Percentiles rank a stretch among this genome's conserved stretches.
phyloP scores from a whole-genome alignment of 2,797 vertebrate species.

The Myotis myotis region DNA sequence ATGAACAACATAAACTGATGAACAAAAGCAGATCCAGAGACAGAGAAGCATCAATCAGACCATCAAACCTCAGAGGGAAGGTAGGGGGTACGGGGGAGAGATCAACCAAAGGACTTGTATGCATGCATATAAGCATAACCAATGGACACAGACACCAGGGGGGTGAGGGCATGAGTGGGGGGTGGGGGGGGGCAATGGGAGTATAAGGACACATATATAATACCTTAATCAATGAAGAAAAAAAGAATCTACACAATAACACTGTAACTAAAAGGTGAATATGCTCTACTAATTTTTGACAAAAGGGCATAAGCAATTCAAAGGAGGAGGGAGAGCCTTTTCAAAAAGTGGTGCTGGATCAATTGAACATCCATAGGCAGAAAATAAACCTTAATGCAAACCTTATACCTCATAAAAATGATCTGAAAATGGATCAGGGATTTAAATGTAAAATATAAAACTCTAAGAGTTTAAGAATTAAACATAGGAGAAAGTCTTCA shows the following conservation, averaged over 20 bases:
- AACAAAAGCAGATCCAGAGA: too few species aligned
- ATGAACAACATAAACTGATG: too few species aligned
- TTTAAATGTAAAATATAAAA: conserved; percentile 11
- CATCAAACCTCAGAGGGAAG: too few species aligned
- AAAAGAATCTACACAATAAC: background rate
- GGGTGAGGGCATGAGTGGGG: too few species aligned
- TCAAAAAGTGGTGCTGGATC: background rate
- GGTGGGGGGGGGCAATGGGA: too few species aligned
- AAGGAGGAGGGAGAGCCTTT: background rate
- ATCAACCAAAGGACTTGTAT: too few species aligned
- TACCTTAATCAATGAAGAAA: too few species aligned
- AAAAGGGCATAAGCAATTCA: background rate
- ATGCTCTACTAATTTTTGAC: background rate
- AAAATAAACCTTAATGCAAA: background rate
- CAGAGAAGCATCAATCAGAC: too few species aligned
- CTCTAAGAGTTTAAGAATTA: background rate
- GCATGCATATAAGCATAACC: too few species aligned
- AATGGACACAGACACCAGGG: too few species aligned
- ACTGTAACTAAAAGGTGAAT: background rate
- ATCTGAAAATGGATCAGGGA: background rate
- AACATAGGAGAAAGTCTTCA: background rate
- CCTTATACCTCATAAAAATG: background rate
- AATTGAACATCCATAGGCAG: background rate
- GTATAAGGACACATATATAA: too few species aligned
- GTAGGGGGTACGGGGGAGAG: too few species aligned